Evolutionary conservation across 2,888 invertebrate genomes (phyloP).

Genomic region (Chelonus formosanus): DNA sequence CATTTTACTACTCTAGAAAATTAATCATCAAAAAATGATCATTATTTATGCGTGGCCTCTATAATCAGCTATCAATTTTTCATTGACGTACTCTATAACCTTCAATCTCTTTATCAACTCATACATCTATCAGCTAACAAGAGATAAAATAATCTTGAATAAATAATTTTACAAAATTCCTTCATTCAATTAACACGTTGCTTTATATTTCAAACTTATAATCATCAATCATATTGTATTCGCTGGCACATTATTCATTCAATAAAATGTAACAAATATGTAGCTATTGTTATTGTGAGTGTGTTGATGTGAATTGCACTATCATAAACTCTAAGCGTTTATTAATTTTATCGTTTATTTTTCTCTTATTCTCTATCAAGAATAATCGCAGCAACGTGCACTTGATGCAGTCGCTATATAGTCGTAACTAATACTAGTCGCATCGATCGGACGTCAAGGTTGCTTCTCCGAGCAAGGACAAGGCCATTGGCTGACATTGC

Average conservation of each 20-base stretch:
- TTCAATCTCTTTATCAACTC: not conserved
- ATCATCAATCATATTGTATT: too few relatives aligned
- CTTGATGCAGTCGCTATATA: constrained; percentile 32
- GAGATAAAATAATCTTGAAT: too few relatives aligned
- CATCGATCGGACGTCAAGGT: constrained; percentile 59
- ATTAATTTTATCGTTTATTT: constrained; percentile 1
- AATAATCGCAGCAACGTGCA: constrained; percentile 5
- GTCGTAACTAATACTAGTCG: constrained; percentile 38
- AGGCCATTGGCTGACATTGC: constrained; percentile 56
- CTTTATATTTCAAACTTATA: too few relatives aligned
- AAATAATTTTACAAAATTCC: too few relatives aligned
- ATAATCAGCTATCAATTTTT: not conserved
- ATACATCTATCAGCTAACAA: not conserved
- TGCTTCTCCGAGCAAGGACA: constrained; percentile 57
- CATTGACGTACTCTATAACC: not conserved
- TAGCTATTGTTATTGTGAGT: not conserved
- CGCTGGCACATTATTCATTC: too few relatives aligned
- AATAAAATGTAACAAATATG: too few relatives aligned
- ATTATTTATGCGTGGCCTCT: not conserved
- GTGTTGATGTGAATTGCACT: too few relatives aligned
- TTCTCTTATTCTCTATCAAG: not conserved
- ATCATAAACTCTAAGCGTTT: not conserved
- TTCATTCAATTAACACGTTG: too few relatives aligned
- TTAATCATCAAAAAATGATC: not conserved
- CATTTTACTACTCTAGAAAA: constrained; percentile 8